A percentile compares a stretch with the other conserved stretches of the same genome.
These are phyloP conservation scores for Polylopha cassiicola DNA, from an alignment of 2,888 invertebrate genomes.

Conservation along the genomic window DNA sequence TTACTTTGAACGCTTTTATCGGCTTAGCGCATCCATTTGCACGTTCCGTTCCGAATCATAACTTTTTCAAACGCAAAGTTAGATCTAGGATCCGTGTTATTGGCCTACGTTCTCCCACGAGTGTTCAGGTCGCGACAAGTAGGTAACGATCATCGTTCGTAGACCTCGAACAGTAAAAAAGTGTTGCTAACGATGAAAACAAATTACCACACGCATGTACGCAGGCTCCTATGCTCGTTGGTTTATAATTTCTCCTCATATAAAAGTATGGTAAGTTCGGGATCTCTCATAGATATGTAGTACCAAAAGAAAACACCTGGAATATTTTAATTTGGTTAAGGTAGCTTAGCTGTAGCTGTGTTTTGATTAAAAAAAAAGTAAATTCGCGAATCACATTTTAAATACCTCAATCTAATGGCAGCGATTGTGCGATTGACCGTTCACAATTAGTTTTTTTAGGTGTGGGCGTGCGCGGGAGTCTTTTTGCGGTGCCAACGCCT, in stretches of 20 bases:
- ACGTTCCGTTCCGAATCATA: neutral
- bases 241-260: too few species aligned
- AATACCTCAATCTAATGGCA: conserved; percentile 6
- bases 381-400: conserved; percentile 6
- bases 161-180: conserved; percentile 20
- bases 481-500: conserved; percentile 34
- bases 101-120: conserved; percentile 36
- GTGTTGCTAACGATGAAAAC: conserved; percentile 15
- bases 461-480: conserved; percentile 23
- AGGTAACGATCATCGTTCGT: conserved; percentile 25
- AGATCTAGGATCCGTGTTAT: conserved; percentile 24
- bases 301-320: too few species aligned
- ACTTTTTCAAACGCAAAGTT: conserved; percentile 7
- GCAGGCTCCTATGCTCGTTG: too few species aligned
- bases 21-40: neutral
- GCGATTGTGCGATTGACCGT: conserved; percentile 20
- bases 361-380: conserved; percentile 13
- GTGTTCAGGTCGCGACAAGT: conserved; percentile 34
- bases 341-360: conserved; percentile 12
- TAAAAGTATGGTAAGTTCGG: conserved; percentile 4
- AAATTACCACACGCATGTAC: conserved; percentile 3
- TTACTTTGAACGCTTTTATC: too few species aligned
- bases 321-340: too few species aligned
- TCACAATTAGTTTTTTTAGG: conserved; percentile 26
- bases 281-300: conserved; percentile 6